These are phyloP conservation scores for Malacoctenus gilli DNA, from an alignment of 2,797 vertebrate genomes.

Conservation along the genomic window DNA sequence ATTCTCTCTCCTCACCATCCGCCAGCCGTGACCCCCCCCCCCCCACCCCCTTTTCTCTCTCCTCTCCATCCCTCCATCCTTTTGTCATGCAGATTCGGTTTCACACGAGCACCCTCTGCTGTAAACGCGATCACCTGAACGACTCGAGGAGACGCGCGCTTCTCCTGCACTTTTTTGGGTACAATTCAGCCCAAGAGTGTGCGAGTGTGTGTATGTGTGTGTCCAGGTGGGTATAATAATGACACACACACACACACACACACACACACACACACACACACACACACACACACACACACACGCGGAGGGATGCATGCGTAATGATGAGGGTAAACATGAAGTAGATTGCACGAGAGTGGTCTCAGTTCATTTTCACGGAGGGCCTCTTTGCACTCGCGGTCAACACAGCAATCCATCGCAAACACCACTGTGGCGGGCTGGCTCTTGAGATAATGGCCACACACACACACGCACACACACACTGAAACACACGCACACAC, in stretches of 20 bases:
- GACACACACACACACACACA: conserved; percentile 1
- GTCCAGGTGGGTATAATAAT: conserved; percentile 15
- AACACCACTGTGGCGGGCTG: conserved; percentile 41
- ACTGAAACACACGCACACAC: conserved; percentile 30
- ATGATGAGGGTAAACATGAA: conserved; percentile 65
- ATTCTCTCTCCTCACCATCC: conserved; percentile 13
- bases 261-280: conserved; percentile 4
- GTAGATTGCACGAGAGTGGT: conserved; percentile 55
- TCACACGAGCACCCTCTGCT: conserved; percentile 48
- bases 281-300: conserved; percentile 28
- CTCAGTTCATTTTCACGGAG: conserved; percentile 68
- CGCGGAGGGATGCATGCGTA: conserved; percentile 27
- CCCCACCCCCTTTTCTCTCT: conserved; percentile 6
- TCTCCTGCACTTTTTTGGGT: neutral
- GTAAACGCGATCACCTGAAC: conserved; percentile 17
- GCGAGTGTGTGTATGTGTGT: conserved; percentile 47
- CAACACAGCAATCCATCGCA: conserved; percentile 58
- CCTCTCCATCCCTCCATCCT: conserved; percentile 41
- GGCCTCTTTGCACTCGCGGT: conserved; percentile 62
- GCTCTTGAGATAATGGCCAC: conserved; percentile 62
- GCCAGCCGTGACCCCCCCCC: too few relatives aligned
- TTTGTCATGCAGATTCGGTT: conserved; percentile 29
- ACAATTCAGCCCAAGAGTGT: neutral
- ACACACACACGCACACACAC: conserved; percentile 17
- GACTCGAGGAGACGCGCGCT: neutral